A percentile compares a stretch with the other conserved stretches of the same genome.
These are phyloP conservation scores for Drosophila navojoa DNA, from an alignment of 1,140 invertebrate genomes.

Conservation along the genomic window DNA sequence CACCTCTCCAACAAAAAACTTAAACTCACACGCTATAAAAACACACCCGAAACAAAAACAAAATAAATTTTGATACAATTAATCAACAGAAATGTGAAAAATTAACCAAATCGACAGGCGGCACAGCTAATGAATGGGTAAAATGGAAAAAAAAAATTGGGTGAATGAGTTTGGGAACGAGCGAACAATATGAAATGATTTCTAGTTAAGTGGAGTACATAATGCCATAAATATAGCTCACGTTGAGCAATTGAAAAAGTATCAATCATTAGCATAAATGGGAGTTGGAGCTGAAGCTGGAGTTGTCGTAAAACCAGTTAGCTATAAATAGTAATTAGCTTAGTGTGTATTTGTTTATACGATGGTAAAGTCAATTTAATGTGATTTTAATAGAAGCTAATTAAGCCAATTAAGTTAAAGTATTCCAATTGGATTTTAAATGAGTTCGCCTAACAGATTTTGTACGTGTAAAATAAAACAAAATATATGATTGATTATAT, in stretches of 20 bases:
- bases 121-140: slow-evolving; percentile 57
- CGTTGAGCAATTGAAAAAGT: slow-evolving; percentile 6
- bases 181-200: slow-evolving; percentile 45
- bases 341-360: too few species aligned
- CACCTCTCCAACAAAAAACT: slow-evolving; percentile 18
- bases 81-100: slow-evolving; percentile 76
- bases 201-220: slow-evolving; percentile 35
- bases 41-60: slow-evolving; percentile 17
- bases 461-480: too few species aligned
- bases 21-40: slow-evolving; percentile 25
- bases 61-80: slow-evolving; percentile 47
- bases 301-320: too few species aligned
- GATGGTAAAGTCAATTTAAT: too few species aligned
- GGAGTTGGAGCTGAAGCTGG: not conserved
- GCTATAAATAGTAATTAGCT: too few species aligned
- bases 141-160: slow-evolving; percentile 66
- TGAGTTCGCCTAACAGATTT: too few species aligned
- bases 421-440: too few species aligned
- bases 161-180: slow-evolving; percentile 18
- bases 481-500: too few species aligned
- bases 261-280: not conserved
- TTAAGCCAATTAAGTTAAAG: too few species aligned
- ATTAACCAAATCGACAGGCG: slow-evolving; percentile 57
- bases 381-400: too few species aligned
- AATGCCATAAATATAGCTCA: slow-evolving; percentile 4